Evolutionary conservation across 2,888 invertebrate species (phyloP), one percentile per base, ranked within the genome.

Genomic region (Eucera pruinosa): DNA sequence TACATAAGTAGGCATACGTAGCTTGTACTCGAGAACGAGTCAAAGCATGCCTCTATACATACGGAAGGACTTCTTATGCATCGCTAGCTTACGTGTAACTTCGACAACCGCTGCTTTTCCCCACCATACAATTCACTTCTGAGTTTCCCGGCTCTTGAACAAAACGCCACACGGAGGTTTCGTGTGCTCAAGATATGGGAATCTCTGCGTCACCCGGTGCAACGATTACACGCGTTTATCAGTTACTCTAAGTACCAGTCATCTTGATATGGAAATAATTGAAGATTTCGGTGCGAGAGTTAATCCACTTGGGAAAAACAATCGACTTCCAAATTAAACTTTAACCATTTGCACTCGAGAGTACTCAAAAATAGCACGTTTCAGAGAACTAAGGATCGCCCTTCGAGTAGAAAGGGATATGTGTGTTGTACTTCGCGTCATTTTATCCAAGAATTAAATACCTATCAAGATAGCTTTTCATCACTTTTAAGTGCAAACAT

Each of bases 91-190:
- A 79, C 81, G 75, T 64, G 78, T 47, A 70, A 65, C 58, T 48
- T 68, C 67, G 68, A 52, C 73, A 52, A 72, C 73, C 25, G 20
- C 43, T 54, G 60, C 41, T 62, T 80, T 62, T 41, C 80, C 66
- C 71, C 41, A 23, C 66, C 47, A 3, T 65, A 30, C 48, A 45
- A 71, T 62, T 64, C 57, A 50, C 65, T 81, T 78, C 75, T 78
- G 71, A 83, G 78, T 75, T 81, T 83, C 68, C 76, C 83, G 78
- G 72, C 71, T 55, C 73, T 65, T 43, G 67, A 27, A 65, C 72
- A 57, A 3, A 2, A 52, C 65, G 48, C 70, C 55, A 65, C 66
- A 45, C 47, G 33, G 15, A 36, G 15, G n/a, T n/a, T n/a, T n/a
- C n/a, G n/a, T n/a, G n/a, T n/a, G n/a, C 20, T 47, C 64, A 33